Conservation (phyloP, 2,888 invertebrate genomes). For the Loripinus fragilis region DNA sequence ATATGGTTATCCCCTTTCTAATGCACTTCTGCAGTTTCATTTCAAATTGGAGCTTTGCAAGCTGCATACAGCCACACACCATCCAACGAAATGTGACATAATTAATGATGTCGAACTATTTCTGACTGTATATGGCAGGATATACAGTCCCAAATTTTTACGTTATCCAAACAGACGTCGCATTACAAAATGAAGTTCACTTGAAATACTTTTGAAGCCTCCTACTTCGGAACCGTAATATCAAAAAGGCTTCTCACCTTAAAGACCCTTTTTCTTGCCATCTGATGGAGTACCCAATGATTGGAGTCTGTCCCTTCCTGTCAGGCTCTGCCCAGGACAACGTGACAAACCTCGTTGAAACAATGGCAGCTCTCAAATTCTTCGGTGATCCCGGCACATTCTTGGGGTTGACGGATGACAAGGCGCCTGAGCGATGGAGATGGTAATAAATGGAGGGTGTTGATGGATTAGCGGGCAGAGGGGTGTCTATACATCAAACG, state of each 20-base stretch:
- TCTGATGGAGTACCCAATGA: slow-evolving; percentile 92
- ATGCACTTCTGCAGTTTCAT: no score
- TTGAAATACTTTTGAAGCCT: no score
- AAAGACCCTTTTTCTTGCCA: slow-evolving; percentile 94
- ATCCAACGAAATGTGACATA: no score
- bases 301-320: slow-evolving; percentile 86
- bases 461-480: slow-evolving; percentile 70
- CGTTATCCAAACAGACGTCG: no score
- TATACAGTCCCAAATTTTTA: no score
- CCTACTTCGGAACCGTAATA: no score
- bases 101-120: no score
- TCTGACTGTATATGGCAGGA: no score
- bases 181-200: no score
- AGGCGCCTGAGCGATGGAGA: slow-evolving; percentile 57
- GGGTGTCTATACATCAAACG: slow-evolving; percentile 51
- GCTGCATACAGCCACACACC: no score
- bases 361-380: slow-evolving; percentile 90
- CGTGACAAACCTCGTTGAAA: slow-evolving; percentile 94
- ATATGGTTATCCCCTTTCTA: no score
- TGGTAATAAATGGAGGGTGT: slow-evolving; percentile 63
- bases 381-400: slow-evolving; percentile 88
- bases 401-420: slow-evolving; percentile 68
- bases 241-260: slow-evolving; percentile 87
- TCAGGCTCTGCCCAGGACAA: slow-evolving; percentile 94
- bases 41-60: no score